Conservation (phyloP, 2,113 vertebrate genomes). For the Melanocharis versteri region DNA sequence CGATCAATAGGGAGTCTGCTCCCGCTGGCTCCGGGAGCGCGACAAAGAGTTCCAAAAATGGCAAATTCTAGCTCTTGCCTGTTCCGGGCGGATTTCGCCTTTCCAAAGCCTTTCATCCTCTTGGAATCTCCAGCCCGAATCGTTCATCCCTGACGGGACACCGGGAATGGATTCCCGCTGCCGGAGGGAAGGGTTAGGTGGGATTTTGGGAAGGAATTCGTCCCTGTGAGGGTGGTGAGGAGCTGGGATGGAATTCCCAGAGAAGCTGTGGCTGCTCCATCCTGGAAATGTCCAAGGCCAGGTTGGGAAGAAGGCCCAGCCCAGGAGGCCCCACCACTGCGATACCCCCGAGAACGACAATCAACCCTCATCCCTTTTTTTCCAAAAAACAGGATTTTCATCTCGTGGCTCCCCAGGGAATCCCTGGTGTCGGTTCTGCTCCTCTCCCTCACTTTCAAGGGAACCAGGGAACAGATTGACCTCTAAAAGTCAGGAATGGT, state of each 20-base stretch:
- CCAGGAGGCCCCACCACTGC: rapidly evolving
- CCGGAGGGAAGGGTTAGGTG: too few species aligned
- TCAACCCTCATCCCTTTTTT: not conserved
- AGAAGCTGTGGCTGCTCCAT: not conserved
- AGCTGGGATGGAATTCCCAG: not conserved
- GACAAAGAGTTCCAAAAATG: not conserved
- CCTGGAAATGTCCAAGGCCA: not conserved
- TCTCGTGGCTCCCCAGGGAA: not conserved
- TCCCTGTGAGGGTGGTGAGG: not conserved
- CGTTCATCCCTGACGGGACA: not conserved
- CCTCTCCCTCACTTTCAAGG: not conserved
- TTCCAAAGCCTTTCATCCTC: not conserved
- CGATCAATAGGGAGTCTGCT: not conserved
- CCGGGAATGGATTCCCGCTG: not conserved
- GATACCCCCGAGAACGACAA: rapidly evolving
- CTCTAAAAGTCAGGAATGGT: not conserved
- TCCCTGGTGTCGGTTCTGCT: too few species aligned
- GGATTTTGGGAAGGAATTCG: not conserved
- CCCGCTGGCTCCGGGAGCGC: not conserved
- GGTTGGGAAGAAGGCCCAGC: not conserved
- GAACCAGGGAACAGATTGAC: not conserved
- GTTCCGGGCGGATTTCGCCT: not conserved
- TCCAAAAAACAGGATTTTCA: not conserved
- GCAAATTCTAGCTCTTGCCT: not conserved
- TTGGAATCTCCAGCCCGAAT: not conserved